phyloP scores from a whole-genome alignment of 2,888 invertebrate species.

The Bugula neritina region DNA sequence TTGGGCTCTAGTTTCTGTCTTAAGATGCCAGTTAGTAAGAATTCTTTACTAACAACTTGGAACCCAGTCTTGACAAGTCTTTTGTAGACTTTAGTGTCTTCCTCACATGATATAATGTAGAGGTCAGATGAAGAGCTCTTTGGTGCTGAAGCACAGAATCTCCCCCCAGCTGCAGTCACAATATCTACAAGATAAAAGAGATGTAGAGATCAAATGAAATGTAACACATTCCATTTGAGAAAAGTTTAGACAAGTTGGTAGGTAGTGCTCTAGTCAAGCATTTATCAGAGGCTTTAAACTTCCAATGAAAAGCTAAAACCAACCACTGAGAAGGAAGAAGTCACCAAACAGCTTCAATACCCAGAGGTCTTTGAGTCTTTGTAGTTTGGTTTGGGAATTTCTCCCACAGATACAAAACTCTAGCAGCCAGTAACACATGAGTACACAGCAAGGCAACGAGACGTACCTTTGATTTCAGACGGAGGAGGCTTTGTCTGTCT shows the following conservation, averaged over 20 bases:
- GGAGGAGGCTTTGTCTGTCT: not conserved
- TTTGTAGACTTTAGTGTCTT: not conserved
- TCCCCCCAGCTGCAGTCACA: slow-evolving; percentile 6
- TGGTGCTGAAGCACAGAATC: not conserved
- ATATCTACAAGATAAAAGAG: slow-evolving; percentile 10
- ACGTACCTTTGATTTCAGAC: slow-evolving; percentile 12
- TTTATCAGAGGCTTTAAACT: too few species aligned
- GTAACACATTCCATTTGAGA: too few species aligned
- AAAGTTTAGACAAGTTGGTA: too few species aligned
- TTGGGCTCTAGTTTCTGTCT: not conserved
- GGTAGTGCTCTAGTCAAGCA: too few species aligned
- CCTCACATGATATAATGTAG: slow-evolving; percentile 7
- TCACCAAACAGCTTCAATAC: too few species aligned
- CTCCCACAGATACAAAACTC: too few species aligned
- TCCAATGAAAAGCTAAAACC: not conserved
- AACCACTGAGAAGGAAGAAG: too few species aligned
- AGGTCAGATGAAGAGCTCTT: not conserved
- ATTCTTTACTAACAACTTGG: not conserved
- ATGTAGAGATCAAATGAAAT: too few species aligned
- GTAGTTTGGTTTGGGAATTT: too few species aligned
- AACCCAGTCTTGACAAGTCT: not conserved
- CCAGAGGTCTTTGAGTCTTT: too few species aligned
- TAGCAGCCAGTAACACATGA: too few species aligned
- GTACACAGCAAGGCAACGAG: not conserved
- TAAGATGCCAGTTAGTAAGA: not conserved